Evolutionary conservation across 1,140 invertebrate genomes (phyloP).

Genomic region (Caenorhabditis inopinata): DNA sequence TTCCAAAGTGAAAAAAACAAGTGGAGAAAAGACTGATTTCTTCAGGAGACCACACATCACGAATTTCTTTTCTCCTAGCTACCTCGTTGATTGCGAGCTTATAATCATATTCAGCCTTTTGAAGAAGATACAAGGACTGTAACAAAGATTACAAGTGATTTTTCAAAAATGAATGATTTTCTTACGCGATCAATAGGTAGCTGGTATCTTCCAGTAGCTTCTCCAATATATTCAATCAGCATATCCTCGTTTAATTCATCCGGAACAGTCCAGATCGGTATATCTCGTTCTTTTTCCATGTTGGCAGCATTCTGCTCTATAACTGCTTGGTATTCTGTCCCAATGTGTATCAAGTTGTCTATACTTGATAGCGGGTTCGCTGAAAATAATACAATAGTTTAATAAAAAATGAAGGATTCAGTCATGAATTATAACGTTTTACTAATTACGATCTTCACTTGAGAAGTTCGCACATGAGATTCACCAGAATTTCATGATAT

Average conservation of each 20-base stretch:
- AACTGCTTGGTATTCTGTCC: neutral
- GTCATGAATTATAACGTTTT: too few relatives aligned
- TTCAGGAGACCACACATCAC: neutral
- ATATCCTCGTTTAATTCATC: neutral
- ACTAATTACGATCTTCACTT: too few relatives aligned
- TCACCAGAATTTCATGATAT: too few relatives aligned
- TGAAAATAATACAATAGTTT: neutral
- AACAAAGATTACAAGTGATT: neutral
- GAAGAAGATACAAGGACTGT: neutral
- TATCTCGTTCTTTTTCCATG: neutral
- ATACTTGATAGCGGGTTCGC: neutral
- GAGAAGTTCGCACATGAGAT: too few relatives aligned
- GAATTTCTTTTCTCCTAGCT: neutral
- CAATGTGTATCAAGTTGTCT: neutral
- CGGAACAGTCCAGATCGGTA: neutral
- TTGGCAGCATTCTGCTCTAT: neutral
- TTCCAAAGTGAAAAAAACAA: neutral
- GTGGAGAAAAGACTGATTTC: neutral
- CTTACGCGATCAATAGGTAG: neutral
- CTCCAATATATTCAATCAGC: neutral
- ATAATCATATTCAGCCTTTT: neutral
- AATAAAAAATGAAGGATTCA: too few relatives aligned
- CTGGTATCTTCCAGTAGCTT: neutral
- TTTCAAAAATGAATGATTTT: neutral
- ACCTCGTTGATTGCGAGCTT: neutral